Conservation (phyloP, 2,888 invertebrate genomes). For the Epinotia bilunana region DNA sequence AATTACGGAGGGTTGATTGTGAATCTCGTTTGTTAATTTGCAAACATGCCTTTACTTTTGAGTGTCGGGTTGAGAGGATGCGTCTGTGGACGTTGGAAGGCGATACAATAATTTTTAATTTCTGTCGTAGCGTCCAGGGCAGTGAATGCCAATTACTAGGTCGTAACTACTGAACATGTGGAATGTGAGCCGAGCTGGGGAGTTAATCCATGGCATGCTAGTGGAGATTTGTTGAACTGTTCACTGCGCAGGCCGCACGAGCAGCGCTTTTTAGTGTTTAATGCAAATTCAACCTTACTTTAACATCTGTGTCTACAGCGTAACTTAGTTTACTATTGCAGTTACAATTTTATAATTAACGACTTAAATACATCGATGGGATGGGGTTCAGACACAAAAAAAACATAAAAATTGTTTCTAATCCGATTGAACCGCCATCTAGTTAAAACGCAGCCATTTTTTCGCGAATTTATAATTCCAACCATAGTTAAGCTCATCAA, state of each 20-base stretch:
- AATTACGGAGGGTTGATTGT: constrained; percentile 72
- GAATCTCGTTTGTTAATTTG: constrained; percentile 56
- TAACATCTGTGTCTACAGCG: neutral
- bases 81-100: constrained; percentile 48
- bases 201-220: constrained; percentile 51
- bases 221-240: constrained; percentile 41
- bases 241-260: neutral
- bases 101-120: constrained; percentile 79
- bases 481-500: too few species aligned
- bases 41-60: constrained; percentile 26
- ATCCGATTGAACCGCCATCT: too few species aligned
- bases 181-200: constrained; percentile 63
- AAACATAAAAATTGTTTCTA: too few species aligned
- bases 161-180: constrained; percentile 69
- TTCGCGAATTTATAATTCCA: too few species aligned
- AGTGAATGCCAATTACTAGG: constrained; percentile 79
- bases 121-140: constrained; percentile 67
- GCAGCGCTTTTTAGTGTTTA: constrained; percentile 21
- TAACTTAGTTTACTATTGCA: neutral
- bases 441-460: too few species aligned
- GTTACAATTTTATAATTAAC: too few species aligned
- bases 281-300: neutral
- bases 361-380: too few species aligned
- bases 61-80: constrained; percentile 15
- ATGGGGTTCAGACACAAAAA: too few species aligned